Percentiles rank a stretch among this genome's conserved stretches.
phyloP scores from a whole-genome alignment of 1,140 invertebrate genomes.

The Cataglyphis hispanica region DNA sequence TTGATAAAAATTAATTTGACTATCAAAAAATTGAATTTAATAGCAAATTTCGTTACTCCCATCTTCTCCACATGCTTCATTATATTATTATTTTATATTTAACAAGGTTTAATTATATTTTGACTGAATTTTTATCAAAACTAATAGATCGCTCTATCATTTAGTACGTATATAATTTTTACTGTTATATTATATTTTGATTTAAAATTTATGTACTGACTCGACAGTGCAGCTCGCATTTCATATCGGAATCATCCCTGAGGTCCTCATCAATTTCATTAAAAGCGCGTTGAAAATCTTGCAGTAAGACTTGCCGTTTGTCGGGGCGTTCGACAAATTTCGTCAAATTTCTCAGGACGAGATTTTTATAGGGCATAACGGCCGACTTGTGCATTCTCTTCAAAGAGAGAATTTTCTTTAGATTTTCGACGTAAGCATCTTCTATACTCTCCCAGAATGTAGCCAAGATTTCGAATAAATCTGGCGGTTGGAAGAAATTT shows the following conservation, averaged over 20 bases:
- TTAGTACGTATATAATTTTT: not conserved
- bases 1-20: not conserved
- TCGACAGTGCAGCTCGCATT: slow-evolving; percentile 84
- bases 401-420: slow-evolving; percentile 87
- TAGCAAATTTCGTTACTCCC: not conserved
- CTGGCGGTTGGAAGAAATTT: slow-evolving; percentile 82
- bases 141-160: not conserved
- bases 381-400: slow-evolving; percentile 86
- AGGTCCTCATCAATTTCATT: slow-evolving; percentile 87
- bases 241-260: slow-evolving; percentile 85
- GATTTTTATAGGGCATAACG: slow-evolving; percentile 86
- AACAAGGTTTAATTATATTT: not conserved
- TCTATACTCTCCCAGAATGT: slow-evolving; percentile 88
- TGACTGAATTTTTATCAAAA: not conserved
- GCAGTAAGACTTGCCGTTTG: slow-evolving; percentile 86
- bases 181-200: not conserved
- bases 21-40: not conserved
- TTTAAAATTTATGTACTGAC: slow-evolving; percentile 24
- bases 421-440: slow-evolving; percentile 86
- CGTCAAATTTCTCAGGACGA: slow-evolving; percentile 85
- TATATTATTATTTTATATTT: not conserved
- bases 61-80: not conserved
- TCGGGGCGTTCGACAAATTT: slow-evolving; percentile 87
- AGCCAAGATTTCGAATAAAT: slow-evolving; percentile 83
- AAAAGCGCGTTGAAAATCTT: slow-evolving; percentile 87